phyloP scores from a whole-genome alignment of 2,888 invertebrate genomes.

The Tetanocera ferruginea region DNA sequence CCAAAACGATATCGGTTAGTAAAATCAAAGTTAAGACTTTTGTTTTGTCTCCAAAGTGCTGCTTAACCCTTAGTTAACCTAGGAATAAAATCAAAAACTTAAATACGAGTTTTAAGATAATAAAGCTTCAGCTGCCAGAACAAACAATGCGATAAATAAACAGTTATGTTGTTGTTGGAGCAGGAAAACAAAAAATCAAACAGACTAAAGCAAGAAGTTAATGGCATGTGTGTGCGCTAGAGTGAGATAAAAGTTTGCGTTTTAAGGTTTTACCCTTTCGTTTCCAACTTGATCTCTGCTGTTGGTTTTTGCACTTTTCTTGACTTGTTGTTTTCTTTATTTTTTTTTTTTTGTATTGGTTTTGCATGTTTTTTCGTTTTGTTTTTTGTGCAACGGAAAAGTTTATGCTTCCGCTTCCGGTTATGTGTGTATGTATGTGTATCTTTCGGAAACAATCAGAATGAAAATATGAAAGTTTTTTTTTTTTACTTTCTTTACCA shows the following conservation, averaged over 20 bases:
- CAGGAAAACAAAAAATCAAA: no score
- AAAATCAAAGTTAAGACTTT: background rate
- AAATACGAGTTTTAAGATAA: slow-evolving; percentile 37
- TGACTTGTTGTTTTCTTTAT: slow-evolving; percentile 8
- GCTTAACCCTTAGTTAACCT: background rate
- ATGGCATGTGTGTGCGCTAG: no score
- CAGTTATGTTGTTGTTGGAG: background rate
- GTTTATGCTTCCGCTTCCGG: slow-evolving; percentile 37
- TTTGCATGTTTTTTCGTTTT: slow-evolving; percentile 14
- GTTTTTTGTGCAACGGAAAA: slow-evolving; percentile 33
- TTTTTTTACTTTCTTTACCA: no score
- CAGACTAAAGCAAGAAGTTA: no score
- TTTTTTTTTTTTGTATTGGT: slow-evolving; percentile 19
- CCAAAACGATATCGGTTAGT: background rate
- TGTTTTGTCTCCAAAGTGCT: no score
- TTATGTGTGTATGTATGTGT: no score
- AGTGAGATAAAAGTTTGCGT: no score
- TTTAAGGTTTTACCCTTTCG: no score
- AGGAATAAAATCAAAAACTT: slow-evolving; percentile 34
- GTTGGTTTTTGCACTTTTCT: no score
- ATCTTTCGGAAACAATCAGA: no score
- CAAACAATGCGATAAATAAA: slow-evolving; percentile 5
- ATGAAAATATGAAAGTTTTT: no score
- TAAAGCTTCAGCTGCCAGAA: slow-evolving; percentile 22
- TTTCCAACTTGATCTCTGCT: no score